These are phyloP conservation scores for Phocoena sinus DNA, from an alignment of 2,113 vertebrate species.

Conservation along the genomic window DNA sequence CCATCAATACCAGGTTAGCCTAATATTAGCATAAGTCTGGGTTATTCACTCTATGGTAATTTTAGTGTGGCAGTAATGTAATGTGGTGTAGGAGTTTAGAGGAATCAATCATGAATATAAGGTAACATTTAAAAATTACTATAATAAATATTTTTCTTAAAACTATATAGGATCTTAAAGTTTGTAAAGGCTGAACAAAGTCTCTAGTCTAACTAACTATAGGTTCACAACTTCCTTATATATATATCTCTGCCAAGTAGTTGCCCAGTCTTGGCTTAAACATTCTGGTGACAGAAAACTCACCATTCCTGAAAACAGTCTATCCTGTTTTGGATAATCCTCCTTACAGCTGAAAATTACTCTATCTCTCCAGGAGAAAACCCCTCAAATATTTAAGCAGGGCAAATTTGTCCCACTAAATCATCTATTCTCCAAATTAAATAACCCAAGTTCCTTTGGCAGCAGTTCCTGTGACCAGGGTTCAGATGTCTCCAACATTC, in stretches of 20 bases:
- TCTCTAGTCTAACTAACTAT: neutral
- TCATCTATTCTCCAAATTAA: neutral
- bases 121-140: neutral
- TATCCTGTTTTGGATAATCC: neutral
- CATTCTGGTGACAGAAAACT: neutral
- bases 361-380: neutral
- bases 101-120: neutral
- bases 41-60: neutral
- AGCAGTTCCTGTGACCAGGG: neutral
- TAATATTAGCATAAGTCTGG: neutral
- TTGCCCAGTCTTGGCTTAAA: neutral
- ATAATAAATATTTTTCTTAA: neutral
- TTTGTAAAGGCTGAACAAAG: neutral
- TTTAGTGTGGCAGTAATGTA: neutral
- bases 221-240: neutral
- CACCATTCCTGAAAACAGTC: neutral
- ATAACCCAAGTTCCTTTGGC: neutral
- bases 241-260: neutral
- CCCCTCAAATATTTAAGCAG: neutral
- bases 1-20: constrained; percentile 11
- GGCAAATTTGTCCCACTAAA: neutral
- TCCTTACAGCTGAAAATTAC: neutral
- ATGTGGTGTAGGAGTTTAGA: neutral
- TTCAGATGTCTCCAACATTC: neutral
- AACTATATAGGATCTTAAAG: neutral